Evolutionary conservation across 2,113 vertebrate species (phyloP), one percentile per base, ranked within the genome.

Genomic region (Narcine bancroftii): DNA sequence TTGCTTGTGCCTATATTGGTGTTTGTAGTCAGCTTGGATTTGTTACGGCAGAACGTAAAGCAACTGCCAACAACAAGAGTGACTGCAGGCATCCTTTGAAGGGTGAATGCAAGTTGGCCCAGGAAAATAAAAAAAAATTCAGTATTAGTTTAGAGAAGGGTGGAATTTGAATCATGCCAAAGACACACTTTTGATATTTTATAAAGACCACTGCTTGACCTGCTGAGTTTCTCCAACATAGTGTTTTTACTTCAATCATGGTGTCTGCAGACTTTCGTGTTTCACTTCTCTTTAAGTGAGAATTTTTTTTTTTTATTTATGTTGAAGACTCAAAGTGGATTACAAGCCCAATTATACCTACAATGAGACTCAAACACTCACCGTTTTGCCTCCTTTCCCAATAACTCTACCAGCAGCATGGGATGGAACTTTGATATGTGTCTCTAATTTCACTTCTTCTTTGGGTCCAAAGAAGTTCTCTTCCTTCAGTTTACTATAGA

Each of bases 381-480:
- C 98, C 96, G 98, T 99, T 97, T 99, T 99, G 93, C 99, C 99
- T 93, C 99, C 99, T 95, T 99, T 99, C 93, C 98, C 99, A 93
- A 99, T 99, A 95, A 99, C 98, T 93, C 98, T 96, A 94, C 99
- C 99, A 93, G 98, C 99, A 95, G 98, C 98, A 93, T 97, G 98
- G 92, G 98, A 98, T 65, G 99, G 98, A 95, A 99, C 98, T 96
- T 99, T 98, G 95, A 99, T 99, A 94, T 99, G 98, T 93, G 98
- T 98, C 95, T 99, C 98, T 94, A 99, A 97, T 95, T 99, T 99
- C 93, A 99, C 98, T 94, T 99, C 99, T 94, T 99, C 98, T 93
- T 99, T 99, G 94, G 98, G 98, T 94, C 98, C 98, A 95, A 99
- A 99, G 95, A 99, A 99, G 94, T 99, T 99, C 96, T 99, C 98